Evolutionary conservation across 2,888 invertebrate species (phyloP).

Genomic region (Volucella bombylans): DNA sequence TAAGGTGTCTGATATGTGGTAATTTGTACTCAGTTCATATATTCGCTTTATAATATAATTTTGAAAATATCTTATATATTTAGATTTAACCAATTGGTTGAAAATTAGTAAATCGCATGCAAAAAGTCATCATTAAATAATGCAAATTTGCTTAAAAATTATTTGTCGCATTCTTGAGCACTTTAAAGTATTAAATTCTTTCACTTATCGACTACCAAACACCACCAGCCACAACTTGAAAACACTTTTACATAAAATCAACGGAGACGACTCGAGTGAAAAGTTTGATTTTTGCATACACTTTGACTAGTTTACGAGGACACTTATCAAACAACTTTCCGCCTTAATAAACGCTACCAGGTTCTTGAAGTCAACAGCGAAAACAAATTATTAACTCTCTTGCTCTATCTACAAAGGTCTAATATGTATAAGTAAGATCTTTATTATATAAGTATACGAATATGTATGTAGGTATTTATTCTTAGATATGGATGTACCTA

Average conservation of each 20-base stretch:
- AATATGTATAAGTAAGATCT: slow-evolving; percentile 16
- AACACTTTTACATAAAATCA: slow-evolving; percentile 24
- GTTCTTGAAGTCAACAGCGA: not conserved
- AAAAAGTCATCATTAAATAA: no score
- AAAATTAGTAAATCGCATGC: no score
- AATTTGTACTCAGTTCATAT: no score
- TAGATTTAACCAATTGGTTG: no score
- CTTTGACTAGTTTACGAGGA: slow-evolving; percentile 35
- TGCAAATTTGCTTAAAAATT: no score
- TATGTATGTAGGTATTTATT: not conserved
- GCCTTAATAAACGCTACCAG: slow-evolving; percentile 36
- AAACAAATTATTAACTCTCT: not conserved
- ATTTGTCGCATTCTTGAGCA: no score
- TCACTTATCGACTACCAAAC: not conserved
- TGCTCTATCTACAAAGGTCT: slow-evolving; percentile 12
- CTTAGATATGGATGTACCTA: not conserved
- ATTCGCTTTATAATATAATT: no score
- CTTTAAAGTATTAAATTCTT: no score
- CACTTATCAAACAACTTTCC: slow-evolving; percentile 44
- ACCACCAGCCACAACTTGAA: slow-evolving; percentile 24
- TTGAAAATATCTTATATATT: no score
- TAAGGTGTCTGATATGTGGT: no score
- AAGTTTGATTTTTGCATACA: slow-evolving; percentile 36
- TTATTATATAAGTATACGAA: not conserved
- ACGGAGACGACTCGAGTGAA: slow-evolving; percentile 19